Conservation (phyloP, 1,140 invertebrate genomes). For the Pomacea maculata region DNA sequence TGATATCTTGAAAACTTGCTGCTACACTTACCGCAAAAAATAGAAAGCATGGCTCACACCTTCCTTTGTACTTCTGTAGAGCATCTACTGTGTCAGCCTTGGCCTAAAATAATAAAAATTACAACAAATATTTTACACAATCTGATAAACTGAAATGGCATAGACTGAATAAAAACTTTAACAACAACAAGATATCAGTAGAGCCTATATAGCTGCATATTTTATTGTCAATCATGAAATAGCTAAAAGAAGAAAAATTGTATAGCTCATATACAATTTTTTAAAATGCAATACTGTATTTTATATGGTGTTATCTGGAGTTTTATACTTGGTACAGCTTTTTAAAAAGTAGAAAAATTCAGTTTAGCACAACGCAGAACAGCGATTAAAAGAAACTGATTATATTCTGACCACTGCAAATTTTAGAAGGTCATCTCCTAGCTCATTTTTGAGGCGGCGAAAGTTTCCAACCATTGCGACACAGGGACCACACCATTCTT, state of each 20-base stretch:
- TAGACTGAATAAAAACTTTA: background rate
- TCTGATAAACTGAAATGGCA: background rate
- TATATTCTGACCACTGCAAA: slow-evolving; percentile 77
- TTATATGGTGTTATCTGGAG: too few species aligned
- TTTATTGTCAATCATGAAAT: too few species aligned
- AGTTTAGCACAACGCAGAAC: background rate
- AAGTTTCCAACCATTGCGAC: slow-evolving; percentile 85
- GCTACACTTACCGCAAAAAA: slow-evolving; percentile 79
- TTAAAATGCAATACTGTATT: too few species aligned
- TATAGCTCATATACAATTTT: too few species aligned
- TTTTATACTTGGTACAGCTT: too few species aligned
- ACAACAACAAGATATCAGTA: too few species aligned
- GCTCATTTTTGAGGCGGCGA: slow-evolving; percentile 88
- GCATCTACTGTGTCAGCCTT: slow-evolving; percentile 84
- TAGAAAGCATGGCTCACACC: slow-evolving; percentile 91
- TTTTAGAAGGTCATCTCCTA: slow-evolving; percentile 83
- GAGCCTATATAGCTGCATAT: too few species aligned
- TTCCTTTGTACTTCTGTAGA: slow-evolving; percentile 82
- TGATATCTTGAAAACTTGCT: background rate
- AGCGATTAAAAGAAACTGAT: background rate
- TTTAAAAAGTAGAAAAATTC: background rate
- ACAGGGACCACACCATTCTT: slow-evolving; percentile 93
- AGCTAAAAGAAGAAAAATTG: too few species aligned
- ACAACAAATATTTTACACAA: background rate
- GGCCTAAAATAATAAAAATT: slow-evolving; percentile 69